A percentile compares a stretch with the other conserved stretches of the same genome.
Evolutionary conservation across 2,113 vertebrate species (phyloP).

Genomic region (Xyrauchen texanus): DNA sequence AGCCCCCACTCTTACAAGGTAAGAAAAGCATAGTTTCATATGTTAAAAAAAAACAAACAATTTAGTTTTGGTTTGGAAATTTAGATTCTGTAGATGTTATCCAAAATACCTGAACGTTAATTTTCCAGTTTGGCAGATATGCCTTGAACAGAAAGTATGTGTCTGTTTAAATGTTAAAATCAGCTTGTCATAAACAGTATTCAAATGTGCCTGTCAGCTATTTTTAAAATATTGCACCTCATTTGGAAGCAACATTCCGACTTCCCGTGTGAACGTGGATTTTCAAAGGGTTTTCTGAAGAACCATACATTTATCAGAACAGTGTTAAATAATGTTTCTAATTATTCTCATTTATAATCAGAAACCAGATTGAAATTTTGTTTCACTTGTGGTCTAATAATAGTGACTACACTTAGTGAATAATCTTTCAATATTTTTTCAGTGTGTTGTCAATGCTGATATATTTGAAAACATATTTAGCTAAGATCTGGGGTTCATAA

Average conservation of each 20-base stretch:
- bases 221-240: not conserved
- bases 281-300: too few relatives aligned
- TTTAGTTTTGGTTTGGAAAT: not conserved
- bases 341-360: too few relatives aligned
- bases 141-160: slow-evolving; percentile 5
- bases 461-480: not conserved
- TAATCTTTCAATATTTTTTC: not conserved
- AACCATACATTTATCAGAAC: too few relatives aligned
- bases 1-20: not conserved
- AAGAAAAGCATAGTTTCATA: not conserved
- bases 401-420: not conserved
- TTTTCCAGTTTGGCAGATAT: not conserved
- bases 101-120: not conserved
- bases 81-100: not conserved
- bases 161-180: not conserved
- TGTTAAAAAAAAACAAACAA: not conserved
- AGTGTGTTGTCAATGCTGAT: not conserved
- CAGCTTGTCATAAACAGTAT: not conserved
- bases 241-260: too few relatives aligned
- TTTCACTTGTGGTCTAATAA: not conserved
- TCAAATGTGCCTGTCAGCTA: not conserved
- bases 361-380: not conserved
- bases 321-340: too few relatives aligned
- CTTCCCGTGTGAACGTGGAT: too few relatives aligned
- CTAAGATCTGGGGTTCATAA: not conserved